Evolutionary conservation across 2,797 vertebrate genomes (phyloP).

Genomic region (Sphenodon punctatus): DNA sequence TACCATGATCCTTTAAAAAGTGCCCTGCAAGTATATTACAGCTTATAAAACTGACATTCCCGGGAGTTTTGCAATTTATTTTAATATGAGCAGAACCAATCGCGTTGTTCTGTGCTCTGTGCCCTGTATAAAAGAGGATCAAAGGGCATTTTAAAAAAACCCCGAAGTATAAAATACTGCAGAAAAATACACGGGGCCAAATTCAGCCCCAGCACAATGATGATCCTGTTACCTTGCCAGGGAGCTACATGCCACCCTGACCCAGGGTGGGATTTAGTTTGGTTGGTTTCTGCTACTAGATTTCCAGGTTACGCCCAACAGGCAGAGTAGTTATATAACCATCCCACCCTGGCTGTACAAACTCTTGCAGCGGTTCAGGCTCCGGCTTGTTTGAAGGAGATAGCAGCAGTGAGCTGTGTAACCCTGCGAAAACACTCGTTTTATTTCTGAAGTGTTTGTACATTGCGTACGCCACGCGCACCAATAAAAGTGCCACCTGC

Average conservation of each 20-base stretch:
- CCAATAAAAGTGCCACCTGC: slow-evolving; percentile 60
- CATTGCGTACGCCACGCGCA: slow-evolving; percentile 40
- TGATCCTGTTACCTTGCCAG: slow-evolving; percentile 26
- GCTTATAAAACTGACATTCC: neutral
- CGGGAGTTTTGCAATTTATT: neutral
- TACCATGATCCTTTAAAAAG: neutral
- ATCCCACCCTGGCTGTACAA: slow-evolving; percentile 15
- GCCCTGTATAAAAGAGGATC: slow-evolving; percentile 11
- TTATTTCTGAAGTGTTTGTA: slow-evolving; percentile 67
- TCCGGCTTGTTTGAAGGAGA: slow-evolving; percentile 62
- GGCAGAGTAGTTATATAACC: slow-evolving; percentile 52
- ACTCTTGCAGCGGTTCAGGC: slow-evolving; percentile 45
- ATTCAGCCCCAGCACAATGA: neutral
- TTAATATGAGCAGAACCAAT: neutral
- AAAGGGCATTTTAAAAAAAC: slow-evolving; percentile 9
- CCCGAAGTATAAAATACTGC: slow-evolving; percentile 1
- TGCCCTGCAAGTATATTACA: neutral
- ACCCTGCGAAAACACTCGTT: slow-evolving; percentile 54
- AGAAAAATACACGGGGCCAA: slow-evolving; percentile 55
- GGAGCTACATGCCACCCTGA: slow-evolving; percentile 23
- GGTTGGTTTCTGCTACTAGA: slow-evolving; percentile 27
- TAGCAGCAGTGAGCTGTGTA: slow-evolving; percentile 58
- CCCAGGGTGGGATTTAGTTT: neutral
- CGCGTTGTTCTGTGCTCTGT: neutral
- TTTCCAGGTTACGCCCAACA: too few species aligned